phyloP scores from a whole-genome alignment of 2,113 vertebrate species.

The Pogonocichla stellata region DNA sequence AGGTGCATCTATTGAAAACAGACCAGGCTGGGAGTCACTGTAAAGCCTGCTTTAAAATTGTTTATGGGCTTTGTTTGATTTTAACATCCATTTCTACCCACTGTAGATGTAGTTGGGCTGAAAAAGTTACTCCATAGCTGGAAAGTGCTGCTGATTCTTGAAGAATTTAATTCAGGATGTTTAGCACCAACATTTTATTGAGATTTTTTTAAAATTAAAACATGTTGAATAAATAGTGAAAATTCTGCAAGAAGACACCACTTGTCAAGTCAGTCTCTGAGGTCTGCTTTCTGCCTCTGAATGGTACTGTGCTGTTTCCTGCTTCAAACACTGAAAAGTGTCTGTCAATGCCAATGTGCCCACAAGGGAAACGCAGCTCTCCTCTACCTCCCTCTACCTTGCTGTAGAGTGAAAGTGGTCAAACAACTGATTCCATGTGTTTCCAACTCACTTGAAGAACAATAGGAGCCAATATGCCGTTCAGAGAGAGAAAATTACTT shows the following conservation, averaged over 20 bases:
- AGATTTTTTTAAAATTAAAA: background rate
- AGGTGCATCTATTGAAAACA: background rate
- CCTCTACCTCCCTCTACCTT: background rate
- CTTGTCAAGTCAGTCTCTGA: background rate
- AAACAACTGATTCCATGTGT: background rate
- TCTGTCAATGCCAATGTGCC: fast-evolving
- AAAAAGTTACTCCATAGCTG: background rate
- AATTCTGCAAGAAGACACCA: background rate
- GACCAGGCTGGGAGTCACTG: background rate
- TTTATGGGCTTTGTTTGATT: background rate
- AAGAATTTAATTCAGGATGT: fast-evolving
- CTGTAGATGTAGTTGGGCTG: background rate
- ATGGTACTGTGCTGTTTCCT: background rate
- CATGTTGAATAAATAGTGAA: background rate
- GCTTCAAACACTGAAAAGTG: background rate
- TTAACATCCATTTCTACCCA: background rate
- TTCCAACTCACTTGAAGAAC: background rate
- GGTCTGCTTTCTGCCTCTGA: background rate
- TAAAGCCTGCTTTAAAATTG: background rate
- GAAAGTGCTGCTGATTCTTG: background rate
- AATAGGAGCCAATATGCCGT: fast-evolving
- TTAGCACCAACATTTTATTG: background rate
- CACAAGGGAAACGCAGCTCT: background rate
- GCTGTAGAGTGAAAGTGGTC: background rate
- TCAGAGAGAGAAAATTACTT: background rate